Conservation (phyloP, 2,797 vertebrate species). For the Argya squamiceps region DNA sequence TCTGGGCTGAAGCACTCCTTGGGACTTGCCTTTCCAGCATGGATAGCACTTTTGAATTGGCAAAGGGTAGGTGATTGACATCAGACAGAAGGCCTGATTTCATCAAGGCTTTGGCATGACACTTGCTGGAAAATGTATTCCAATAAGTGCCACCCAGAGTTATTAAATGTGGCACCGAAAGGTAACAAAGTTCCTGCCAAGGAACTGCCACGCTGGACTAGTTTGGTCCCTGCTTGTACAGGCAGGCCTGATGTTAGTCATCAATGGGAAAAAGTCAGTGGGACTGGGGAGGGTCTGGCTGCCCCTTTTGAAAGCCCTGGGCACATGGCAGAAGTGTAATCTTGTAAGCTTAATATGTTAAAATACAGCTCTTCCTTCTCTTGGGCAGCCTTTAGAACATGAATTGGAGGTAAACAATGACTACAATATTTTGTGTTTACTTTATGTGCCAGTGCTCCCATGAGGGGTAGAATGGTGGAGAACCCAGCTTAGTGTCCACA, state of each 20-base stretch:
- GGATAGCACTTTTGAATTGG: not conserved
- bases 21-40: not conserved
- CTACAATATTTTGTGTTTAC: not conserved
- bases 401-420: not conserved
- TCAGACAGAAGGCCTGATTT: constrained; percentile 48
- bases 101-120: constrained; percentile 49
- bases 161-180: constrained; percentile 33
- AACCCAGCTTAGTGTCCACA: not conserved
- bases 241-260: not conserved
- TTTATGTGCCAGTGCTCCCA: not conserved
- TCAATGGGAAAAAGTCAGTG: constrained; percentile 13
- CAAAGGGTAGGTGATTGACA: constrained; percentile 40
- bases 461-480: not conserved
- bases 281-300: not conserved
- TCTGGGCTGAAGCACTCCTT: not conserved
- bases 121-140: constrained; percentile 59
- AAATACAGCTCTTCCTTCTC: not conserved
- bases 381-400: not conserved
- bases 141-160: not conserved
- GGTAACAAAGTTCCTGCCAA: constrained; percentile 37
- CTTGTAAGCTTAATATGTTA: not conserved
- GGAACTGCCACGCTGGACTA: constrained; percentile 14
- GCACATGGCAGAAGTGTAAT: not conserved
- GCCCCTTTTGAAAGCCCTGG: not conserved
- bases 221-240: not conserved